Evolutionary conservation across 1,140 invertebrate genomes (phyloP).

Genomic region (Chymomyza costata): DNA sequence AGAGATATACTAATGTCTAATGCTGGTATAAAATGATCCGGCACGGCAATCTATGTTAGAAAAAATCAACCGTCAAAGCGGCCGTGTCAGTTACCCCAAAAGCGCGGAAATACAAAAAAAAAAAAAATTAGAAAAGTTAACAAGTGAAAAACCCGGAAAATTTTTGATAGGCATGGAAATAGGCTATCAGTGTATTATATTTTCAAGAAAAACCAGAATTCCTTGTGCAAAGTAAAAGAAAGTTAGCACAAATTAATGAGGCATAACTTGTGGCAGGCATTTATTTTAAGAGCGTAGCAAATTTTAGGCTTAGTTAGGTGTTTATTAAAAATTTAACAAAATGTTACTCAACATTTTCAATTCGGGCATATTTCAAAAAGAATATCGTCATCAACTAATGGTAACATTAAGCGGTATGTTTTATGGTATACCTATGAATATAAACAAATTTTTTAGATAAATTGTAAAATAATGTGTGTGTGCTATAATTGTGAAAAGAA

Average conservation of each 20-base stretch:
- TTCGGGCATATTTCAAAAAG: constrained; percentile 40
- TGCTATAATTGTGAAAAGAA: too few species aligned
- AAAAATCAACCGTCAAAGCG: constrained; percentile 1
- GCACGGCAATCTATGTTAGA: constrained; percentile 28
- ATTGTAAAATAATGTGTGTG: too few species aligned
- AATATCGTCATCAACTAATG: constrained; percentile 53
- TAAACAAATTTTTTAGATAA: too few species aligned
- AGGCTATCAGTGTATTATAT: constrained; percentile 21
- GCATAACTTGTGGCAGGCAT: too few species aligned
- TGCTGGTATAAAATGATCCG: constrained; percentile 32
- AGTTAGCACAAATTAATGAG: too few species aligned
- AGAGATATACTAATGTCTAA: constrained; percentile 2
- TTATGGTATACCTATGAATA: too few species aligned
- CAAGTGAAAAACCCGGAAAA: neutral
- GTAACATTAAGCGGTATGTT: constrained; percentile 62
- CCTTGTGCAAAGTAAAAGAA: too few species aligned
- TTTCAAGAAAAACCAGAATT: constrained; percentile 33
- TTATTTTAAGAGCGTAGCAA: too few species aligned
- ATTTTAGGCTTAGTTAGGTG: too few species aligned
- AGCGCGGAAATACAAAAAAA: too few species aligned
- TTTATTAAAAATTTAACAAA: neutral
- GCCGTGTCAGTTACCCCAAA: neutral
- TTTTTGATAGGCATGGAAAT: constrained; percentile 50
- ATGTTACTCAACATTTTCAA: constrained; percentile 49
- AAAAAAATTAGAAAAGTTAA: constrained; percentile 1